These are phyloP conservation scores for Hucho hucho DNA, from an alignment of 2,113 vertebrate genomes.

Conservation along the genomic window DNA sequence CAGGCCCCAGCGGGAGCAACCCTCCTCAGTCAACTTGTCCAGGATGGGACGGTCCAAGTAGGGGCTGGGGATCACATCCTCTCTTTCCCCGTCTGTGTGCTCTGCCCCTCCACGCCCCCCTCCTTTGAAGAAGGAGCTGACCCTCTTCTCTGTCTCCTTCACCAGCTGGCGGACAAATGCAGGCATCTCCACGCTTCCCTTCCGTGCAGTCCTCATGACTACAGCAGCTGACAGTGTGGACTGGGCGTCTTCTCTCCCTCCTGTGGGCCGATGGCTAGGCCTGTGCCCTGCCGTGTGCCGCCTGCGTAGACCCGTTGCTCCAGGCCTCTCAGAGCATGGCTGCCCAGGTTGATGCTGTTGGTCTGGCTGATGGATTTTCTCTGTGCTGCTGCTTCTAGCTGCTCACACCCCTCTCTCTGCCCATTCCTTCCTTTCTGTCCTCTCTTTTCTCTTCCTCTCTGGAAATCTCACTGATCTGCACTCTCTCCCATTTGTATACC, in stretches of 20 bases:
- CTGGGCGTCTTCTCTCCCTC: not conserved
- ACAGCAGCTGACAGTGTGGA: not conserved
- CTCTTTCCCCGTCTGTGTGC: conserved; percentile 56
- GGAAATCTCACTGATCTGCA: conserved; percentile 48
- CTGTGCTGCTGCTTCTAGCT: conserved; percentile 33
- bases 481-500: conserved; percentile 44
- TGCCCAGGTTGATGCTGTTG: conserved; percentile 45
- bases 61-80: conserved; percentile 61
- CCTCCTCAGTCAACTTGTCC: conserved; percentile 75
- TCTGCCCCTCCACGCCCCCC: conserved; percentile 63
- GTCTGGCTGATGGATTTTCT: conserved; percentile 43
- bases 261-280: conserved; percentile 42
- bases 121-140: conserved; percentile 78
- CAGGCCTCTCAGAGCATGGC: conserved; percentile 64
- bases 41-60: conserved; percentile 71
- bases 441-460: conserved; percentile 19
- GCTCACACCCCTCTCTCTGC: conserved; percentile 44
- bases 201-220: conserved; percentile 72
- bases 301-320: conserved; percentile 49
- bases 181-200: conserved; percentile 75
- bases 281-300: conserved; percentile 32
- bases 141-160: conserved; percentile 75
- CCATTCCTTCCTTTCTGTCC: conserved; percentile 42
- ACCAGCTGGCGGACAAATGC: conserved; percentile 76
- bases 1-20: conserved; percentile 69